A percentile compares a stretch with the other conserved stretches of the same genome.
phyloP scores from a whole-genome alignment of 2,888 invertebrate genomes.

The Artemia sinica region DNA sequence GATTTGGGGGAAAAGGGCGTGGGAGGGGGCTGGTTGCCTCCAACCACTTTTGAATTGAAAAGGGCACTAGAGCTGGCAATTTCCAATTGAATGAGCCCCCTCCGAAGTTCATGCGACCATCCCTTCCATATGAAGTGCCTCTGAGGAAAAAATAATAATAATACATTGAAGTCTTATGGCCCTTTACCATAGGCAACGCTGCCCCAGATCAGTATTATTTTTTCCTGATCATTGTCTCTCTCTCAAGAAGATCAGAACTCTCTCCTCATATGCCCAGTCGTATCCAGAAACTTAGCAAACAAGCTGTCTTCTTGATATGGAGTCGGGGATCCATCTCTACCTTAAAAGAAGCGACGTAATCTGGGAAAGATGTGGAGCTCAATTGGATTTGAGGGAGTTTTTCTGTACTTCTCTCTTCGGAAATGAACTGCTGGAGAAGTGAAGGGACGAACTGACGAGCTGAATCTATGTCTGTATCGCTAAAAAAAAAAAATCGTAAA shows the following conservation, averaged over 20 bases:
- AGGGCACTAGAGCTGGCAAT: too few relatives aligned
- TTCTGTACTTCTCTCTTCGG: too few relatives aligned
- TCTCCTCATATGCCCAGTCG: not conserved
- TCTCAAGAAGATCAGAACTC: not conserved
- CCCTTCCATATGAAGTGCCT: too few relatives aligned
- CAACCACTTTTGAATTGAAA: too few relatives aligned
- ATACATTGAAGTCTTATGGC: too few relatives aligned
- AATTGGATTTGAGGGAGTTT: not conserved
- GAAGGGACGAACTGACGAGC: not conserved
- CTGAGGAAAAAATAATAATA: too few relatives aligned
- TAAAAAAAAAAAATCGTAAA: too few relatives aligned
- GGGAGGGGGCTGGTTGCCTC: too few relatives aligned
- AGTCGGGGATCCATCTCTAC: not conserved
- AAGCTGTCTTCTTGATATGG: not conserved
- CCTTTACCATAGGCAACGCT: too few relatives aligned
- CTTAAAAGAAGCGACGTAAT: not conserved
- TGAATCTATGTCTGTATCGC: slow-evolving; percentile 4
- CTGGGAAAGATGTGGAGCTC: not conserved
- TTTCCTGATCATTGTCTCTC: not conserved
- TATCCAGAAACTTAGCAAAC: not conserved
- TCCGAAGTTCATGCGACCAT: too few relatives aligned
- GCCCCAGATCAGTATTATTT: not conserved
- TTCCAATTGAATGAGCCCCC: too few relatives aligned
- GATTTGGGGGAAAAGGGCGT: too few relatives aligned
- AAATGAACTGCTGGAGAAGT: not conserved